Evolutionary conservation across 2,888 invertebrate species (phyloP).

Genomic region (Kryphioiulus occultus): DNA sequence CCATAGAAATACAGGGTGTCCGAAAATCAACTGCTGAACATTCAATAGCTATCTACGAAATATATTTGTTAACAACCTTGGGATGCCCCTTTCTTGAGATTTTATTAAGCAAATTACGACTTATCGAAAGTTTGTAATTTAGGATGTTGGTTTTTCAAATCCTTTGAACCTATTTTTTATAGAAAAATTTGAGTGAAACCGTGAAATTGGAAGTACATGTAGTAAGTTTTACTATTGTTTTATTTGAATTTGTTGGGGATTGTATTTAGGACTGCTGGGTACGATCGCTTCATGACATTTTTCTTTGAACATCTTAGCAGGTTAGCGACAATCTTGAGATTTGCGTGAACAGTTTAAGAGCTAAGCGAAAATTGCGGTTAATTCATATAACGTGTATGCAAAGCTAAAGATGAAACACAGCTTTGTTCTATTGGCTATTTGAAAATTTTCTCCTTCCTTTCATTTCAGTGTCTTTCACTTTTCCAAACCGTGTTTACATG

Average conservation of each 20-base stretch:
- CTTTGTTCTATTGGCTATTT: background rate
- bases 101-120: too few species aligned
- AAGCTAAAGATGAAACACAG: background rate
- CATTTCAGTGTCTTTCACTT: conserved; percentile 11
- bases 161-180: background rate
- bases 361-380: background rate
- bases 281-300: background rate
- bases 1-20: too few species aligned
- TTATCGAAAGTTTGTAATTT: background rate
- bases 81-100: too few species aligned
- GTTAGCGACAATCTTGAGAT: conserved; percentile 1
- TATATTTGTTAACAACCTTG: too few species aligned
- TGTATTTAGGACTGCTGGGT: background rate
- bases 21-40: too few species aligned
- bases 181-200: background rate
- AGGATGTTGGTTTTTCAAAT: background rate
- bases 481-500: conserved; percentile 15
- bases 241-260: background rate
- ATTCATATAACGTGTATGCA: background rate
- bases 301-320: background rate
- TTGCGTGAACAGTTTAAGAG: background rate
- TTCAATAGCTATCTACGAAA: too few species aligned
- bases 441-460: background rate
- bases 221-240: background rate
- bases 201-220: background rate